These are phyloP conservation scores for Tiliacea aurago DNA, from an alignment of 2,888 invertebrate genomes.

Conservation along the genomic window DNA sequence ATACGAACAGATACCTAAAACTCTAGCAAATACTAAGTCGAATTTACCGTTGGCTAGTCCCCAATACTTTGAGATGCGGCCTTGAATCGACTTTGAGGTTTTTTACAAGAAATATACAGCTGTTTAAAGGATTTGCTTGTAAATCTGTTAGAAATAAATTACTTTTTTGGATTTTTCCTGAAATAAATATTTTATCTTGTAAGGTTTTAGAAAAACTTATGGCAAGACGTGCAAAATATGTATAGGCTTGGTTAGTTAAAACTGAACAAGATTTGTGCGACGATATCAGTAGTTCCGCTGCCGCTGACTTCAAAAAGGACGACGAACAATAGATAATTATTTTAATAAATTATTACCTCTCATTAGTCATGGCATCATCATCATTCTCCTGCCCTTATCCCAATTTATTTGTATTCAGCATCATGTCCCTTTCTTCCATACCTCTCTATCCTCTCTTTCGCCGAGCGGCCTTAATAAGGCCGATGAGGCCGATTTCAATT, in stretches of 20 bases:
- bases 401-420: no score
- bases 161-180: not conserved
- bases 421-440: no score
- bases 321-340: not conserved
- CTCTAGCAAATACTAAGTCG: conserved; percentile 56
- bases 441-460: no score
- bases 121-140: conserved; percentile 7
- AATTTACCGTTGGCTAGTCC: conserved; percentile 49
- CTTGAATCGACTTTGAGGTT: conserved; percentile 23
- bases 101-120: conserved; percentile 10
- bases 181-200: not conserved
- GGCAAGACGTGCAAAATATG: not conserved
- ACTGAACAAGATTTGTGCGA: not conserved
- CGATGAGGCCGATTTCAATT: no score
- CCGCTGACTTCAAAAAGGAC: not conserved
- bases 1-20: conserved; percentile 41
- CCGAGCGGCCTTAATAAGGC: no score
- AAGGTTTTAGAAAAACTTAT: not conserved
- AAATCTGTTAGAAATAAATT: conserved; percentile 9
- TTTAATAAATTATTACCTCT: no score
- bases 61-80: conserved; percentile 44
- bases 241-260: not conserved
- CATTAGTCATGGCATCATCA: no score
- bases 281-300: not conserved
- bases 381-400: no score